Percentiles rank a stretch among this genome's conserved stretches.
These are phyloP conservation scores for Drosophila villosipedis DNA, from an alignment of 2,888 invertebrate genomes.

Conservation along the genomic window DNA sequence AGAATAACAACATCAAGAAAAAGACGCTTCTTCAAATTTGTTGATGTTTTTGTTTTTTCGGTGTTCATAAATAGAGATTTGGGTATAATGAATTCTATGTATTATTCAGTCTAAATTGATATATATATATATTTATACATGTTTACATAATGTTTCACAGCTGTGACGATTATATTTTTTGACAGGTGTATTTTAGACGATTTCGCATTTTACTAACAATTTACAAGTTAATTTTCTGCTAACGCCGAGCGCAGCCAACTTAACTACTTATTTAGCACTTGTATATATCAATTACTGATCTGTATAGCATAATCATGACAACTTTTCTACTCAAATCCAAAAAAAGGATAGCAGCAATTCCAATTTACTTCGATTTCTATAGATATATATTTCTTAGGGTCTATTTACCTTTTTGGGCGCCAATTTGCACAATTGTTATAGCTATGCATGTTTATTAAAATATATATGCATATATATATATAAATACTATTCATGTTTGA, in stretches of 20 bases:
- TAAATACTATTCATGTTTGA: not conserved
- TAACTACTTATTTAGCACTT: not conserved
- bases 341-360: not conserved
- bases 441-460: constrained; percentile 37
- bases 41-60: constrained; percentile 16
- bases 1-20: constrained; percentile 32
- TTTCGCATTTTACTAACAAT: not conserved
- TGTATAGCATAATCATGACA: not conserved
- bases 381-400: not conserved
- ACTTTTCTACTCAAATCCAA: not conserved
- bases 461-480: not conserved
- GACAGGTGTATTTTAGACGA: not conserved
- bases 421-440: constrained; percentile 62
- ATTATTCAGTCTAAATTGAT: not conserved
- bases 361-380: not conserved
- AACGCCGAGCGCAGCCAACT: not conserved
- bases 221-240: not conserved
- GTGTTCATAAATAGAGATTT: constrained; percentile 35
- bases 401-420: constrained; percentile 71
- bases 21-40: constrained; percentile 30
- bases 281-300: not conserved
- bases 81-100: constrained; percentile 8
- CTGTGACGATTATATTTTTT: constrained; percentile 15
- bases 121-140: constrained; percentile 31
- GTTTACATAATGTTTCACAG: constrained; percentile 27